Conservation (phyloP, 2,888 invertebrate genomes). For the Teinopalpus imperialis region DNA sequence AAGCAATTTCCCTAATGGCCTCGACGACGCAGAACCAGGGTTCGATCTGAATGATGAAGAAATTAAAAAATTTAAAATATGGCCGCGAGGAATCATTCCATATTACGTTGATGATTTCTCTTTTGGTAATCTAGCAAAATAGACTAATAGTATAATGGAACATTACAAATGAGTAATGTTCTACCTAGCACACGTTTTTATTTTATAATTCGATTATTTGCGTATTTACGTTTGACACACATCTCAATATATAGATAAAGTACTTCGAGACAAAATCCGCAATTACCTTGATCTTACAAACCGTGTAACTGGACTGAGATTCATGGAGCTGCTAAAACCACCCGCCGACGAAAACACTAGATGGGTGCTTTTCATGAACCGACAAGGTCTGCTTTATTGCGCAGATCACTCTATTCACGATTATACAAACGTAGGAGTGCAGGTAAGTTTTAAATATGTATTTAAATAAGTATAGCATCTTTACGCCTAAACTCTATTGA, state of each 20-base stretch:
- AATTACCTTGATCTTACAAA: conserved; percentile 44
- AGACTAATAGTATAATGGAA: no score
- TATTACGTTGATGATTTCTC: conserved; percentile 63
- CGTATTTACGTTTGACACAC: no score
- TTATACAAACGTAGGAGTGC: conserved; percentile 54
- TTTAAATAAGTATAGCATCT: no score
- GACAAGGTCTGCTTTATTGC: conserved; percentile 49
- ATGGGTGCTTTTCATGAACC: conserved; percentile 63
- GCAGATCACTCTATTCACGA: conserved; percentile 46
- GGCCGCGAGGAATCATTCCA: conserved; percentile 56
- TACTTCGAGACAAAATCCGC: conserved; percentile 56
- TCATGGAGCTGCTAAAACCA: conserved; percentile 50
- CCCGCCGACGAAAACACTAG: conserved; percentile 44
- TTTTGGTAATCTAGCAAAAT: conserved; percentile 48
- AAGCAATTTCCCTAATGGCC: background rate
- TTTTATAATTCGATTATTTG: no score
- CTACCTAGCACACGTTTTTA: no score
- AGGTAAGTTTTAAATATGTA: no score
- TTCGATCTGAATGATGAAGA: conserved; percentile 47
- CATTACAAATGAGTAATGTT: no score
- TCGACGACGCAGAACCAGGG: conserved; percentile 38
- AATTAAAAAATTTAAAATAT: conserved; percentile 56
- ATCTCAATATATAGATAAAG: conserved; percentile 61
- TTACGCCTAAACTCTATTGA: no score
- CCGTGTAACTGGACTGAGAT: conserved; percentile 44